Evolutionary conservation across 1,140 invertebrate species (phyloP).

Genomic region (Drosophila ercepeae): DNA sequence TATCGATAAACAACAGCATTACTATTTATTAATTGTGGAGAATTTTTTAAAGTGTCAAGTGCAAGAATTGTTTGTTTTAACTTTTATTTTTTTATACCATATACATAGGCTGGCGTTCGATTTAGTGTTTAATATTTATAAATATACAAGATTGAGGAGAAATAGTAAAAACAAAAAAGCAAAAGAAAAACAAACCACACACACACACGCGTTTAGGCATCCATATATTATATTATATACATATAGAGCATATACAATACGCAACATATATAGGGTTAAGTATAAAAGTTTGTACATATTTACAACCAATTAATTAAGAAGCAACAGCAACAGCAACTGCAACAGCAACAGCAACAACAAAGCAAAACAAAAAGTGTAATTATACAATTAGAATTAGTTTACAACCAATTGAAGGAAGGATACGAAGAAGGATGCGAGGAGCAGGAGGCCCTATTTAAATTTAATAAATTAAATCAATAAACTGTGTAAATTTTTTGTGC

Average conservation of each 20-base stretch:
- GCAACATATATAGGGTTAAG: slow-evolving; percentile 59
- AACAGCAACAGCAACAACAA: slow-evolving; percentile 28
- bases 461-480: slow-evolving; percentile 78
- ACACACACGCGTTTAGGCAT: slow-evolving; percentile 61
- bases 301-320: slow-evolving; percentile 68
- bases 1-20: slow-evolving; percentile 69
- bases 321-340: slow-evolving; percentile 37
- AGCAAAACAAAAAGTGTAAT: slow-evolving; percentile 61
- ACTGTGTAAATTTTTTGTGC: slow-evolving; percentile 78
- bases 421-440: slow-evolving; percentile 1
- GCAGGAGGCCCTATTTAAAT: slow-evolving; percentile 56
- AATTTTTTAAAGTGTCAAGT: slow-evolving; percentile 57
- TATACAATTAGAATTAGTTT: slow-evolving; percentile 62
- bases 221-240: slow-evolving; percentile 58
- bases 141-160: slow-evolving; percentile 62
- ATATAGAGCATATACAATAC: slow-evolving; percentile 33
- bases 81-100: slow-evolving; percentile 50
- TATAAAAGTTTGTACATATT: slow-evolving; percentile 78
- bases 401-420: slow-evolving; percentile 44
- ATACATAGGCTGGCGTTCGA: slow-evolving; percentile 64
- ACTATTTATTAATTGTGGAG: slow-evolving; percentile 76
- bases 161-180: slow-evolving; percentile 22
- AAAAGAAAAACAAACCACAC: slow-evolving; percentile 21
- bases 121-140: slow-evolving; percentile 78
- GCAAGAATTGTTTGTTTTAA: slow-evolving; percentile 48